Conservation (phyloP, 2,888 invertebrate species). For the Elegia similella region DNA sequence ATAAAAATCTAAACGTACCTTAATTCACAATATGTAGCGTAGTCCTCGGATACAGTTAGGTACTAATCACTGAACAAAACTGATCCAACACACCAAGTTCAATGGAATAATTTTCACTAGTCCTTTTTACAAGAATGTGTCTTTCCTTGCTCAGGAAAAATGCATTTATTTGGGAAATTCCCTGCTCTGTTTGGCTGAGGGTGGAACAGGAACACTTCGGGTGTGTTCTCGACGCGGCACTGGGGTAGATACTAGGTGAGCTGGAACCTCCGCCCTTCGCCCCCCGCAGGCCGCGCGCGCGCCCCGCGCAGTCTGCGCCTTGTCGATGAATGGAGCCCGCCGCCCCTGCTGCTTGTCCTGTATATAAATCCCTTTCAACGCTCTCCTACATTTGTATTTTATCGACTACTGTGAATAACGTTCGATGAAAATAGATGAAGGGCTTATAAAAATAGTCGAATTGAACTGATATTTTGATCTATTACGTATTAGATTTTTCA, state of each 20-base stretch:
- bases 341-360: slow-evolving; percentile 50
- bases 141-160: neutral
- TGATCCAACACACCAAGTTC: neutral
- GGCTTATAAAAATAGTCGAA: slow-evolving; percentile 51
- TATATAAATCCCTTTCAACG: slow-evolving; percentile 55
- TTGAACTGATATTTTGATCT: slow-evolving; percentile 24
- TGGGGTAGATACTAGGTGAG: slow-evolving; percentile 59
- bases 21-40: neutral
- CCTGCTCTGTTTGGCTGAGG: neutral
- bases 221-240: slow-evolving; percentile 39
- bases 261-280: slow-evolving; percentile 45
- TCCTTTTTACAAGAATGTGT: neutral
- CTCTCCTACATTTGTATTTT: slow-evolving; percentile 61
- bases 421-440: slow-evolving; percentile 66
- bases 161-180: neutral
- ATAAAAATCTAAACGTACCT: neutral
- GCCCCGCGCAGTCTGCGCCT: slow-evolving; percentile 67
- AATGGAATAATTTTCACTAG: neutral
- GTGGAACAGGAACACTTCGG: slow-evolving; percentile 16
- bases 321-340: slow-evolving; percentile 71
- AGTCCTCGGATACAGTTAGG: neutral
- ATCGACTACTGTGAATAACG: slow-evolving; percentile 59
- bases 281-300: slow-evolving; percentile 28
- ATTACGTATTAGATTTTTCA: neutral
- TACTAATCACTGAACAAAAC: slow-evolving; percentile 7